A percentile compares a stretch with the other conserved stretches of the same genome.
These are phyloP conservation scores for Chloromyia formosa DNA, from an alignment of 2,888 invertebrate species.

Conservation along the genomic window DNA sequence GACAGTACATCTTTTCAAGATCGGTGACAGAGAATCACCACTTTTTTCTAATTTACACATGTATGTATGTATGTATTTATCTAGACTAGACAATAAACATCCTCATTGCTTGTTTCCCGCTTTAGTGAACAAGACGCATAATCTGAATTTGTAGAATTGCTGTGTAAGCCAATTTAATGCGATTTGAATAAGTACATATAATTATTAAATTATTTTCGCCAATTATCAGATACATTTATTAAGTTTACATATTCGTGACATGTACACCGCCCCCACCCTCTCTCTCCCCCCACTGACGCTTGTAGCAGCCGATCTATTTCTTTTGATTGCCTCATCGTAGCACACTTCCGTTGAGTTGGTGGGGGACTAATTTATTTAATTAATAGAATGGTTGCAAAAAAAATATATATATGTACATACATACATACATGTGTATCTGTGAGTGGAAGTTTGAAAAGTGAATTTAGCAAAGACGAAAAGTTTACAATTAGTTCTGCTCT, in stretches of 20 bases:
- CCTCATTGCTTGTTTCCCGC: not conserved
- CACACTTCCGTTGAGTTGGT: too few relatives aligned
- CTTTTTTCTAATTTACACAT: too few relatives aligned
- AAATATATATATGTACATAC: too few relatives aligned
- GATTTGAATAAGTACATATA: not conserved
- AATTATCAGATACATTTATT: not conserved
- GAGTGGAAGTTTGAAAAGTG: not conserved
- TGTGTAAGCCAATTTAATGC: not conserved
- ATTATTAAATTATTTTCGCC: slow-evolving; percentile 11
- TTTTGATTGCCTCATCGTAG: too few relatives aligned
- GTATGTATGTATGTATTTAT: not conserved
- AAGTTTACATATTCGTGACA: not conserved
- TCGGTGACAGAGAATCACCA: too few relatives aligned
- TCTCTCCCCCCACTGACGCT: not conserved
- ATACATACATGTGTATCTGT: too few relatives aligned
- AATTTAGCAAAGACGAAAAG: not conserved
- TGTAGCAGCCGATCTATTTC: too few relatives aligned
- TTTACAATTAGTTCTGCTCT: slow-evolving; percentile 32
- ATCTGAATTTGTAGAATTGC: not conserved
- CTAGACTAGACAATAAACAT: not conserved
- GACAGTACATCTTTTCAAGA: too few relatives aligned
- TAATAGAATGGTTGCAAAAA: too few relatives aligned
- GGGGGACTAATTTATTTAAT: too few relatives aligned
- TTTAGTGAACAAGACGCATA: not conserved
- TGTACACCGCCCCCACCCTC: not conserved